Evolutionary conservation across 2,113 vertebrate species (phyloP).

Genomic region (Otocyon megalotis): DNA sequence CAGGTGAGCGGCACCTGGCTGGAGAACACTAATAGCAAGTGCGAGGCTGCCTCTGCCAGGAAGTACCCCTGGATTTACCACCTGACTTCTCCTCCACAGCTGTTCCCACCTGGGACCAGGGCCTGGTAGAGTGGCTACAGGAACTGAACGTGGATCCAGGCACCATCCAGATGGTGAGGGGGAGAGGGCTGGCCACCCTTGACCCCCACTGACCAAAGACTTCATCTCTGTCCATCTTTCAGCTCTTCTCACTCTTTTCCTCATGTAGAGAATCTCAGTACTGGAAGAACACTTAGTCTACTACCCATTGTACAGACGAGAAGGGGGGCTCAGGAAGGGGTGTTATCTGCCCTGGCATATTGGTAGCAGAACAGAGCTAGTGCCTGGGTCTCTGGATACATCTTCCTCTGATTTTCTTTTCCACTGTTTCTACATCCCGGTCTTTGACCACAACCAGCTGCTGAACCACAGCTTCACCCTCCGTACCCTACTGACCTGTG

Average conservation of each 20-base stretch:
- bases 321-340: not conserved
- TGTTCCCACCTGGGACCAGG: slow-evolving; percentile 61
- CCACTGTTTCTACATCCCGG: not conserved
- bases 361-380: not conserved
- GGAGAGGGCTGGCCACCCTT: not conserved
- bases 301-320: not conserved
- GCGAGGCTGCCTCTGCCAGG: not conserved
- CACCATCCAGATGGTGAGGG: slow-evolving; percentile 81
- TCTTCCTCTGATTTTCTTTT: not conserved
- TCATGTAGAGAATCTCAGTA: not conserved
- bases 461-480: slow-evolving; percentile 91
- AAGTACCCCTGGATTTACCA: not conserved
- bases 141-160: slow-evolving; percentile 71
- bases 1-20: not conserved
- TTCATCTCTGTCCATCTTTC: not conserved
- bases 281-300: not conserved
- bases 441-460: slow-evolving; percentile 85
- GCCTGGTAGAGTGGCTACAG: slow-evolving; percentile 82
- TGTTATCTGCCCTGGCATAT: not conserved
- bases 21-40: not conserved
- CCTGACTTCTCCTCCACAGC: slow-evolving; percentile 23
- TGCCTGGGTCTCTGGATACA: not conserved
- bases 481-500: slow-evolving; percentile 88
- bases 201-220: not conserved
- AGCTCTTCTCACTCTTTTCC: not conserved